A percentile compares a stretch with the other conserved stretches of the same genome.
These are phyloP conservation scores for Campylomormyrus tamandua DNA, from an alignment of 2,113 vertebrate species.

Conservation along the genomic window DNA sequence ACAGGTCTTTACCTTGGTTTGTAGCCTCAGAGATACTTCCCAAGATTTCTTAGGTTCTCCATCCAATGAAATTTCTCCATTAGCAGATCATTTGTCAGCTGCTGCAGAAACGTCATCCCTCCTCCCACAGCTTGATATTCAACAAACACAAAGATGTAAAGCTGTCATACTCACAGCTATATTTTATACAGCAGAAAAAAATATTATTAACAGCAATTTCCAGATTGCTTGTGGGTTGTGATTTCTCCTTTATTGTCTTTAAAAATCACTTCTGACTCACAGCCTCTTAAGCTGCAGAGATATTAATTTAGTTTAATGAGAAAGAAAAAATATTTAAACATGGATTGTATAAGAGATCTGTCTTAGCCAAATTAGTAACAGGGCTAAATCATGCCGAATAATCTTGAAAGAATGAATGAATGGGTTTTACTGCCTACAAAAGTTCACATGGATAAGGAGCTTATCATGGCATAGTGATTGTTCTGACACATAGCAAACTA, in stretches of 20 bases:
- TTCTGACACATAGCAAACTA: neutral
- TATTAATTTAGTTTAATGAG: neutral
- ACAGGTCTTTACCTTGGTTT: neutral
- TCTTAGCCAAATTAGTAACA: neutral
- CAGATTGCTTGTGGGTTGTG: neutral
- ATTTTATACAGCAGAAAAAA: neutral
- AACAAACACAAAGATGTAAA: neutral
- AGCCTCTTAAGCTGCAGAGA: neutral
- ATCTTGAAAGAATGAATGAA: neutral
- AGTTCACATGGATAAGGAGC: neutral
- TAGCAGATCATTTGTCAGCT: neutral
- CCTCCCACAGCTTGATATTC: neutral
- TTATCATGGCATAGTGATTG: neutral
- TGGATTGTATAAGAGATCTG: neutral
- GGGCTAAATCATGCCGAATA: neutral
- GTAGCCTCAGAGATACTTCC: neutral
- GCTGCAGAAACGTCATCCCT: no score
- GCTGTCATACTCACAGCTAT: neutral
- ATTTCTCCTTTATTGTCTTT: neutral
- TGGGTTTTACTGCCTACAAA: neutral
- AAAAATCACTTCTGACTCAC: neutral
- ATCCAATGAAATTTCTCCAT: neutral
- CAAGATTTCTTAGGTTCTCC: neutral
- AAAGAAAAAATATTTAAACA: neutral
- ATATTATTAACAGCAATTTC: neutral